A percentile compares a stretch with the other conserved stretches of the same genome.
phyloP scores from a whole-genome alignment of 2,797 vertebrate genomes.

The Philypnodon macrostomus region DNA sequence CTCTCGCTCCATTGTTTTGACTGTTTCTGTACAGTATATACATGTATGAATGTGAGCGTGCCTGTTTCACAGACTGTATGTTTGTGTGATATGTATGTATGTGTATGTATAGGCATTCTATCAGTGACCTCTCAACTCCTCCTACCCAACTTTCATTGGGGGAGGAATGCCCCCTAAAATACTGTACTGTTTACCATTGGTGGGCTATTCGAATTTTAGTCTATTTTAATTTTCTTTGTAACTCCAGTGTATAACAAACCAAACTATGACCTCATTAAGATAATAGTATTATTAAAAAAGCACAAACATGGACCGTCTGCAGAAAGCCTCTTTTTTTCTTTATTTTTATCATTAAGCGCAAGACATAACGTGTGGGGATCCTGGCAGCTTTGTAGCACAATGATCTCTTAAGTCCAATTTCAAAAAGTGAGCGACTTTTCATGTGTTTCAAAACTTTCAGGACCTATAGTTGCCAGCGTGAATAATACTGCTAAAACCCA shows the following conservation, averaged over 20 bases:
- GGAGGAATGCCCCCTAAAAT: conserved; percentile 79
- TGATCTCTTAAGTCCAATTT: conserved; percentile 40
- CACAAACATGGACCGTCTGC: conserved; percentile 97
- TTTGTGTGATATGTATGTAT: conserved; percentile 89
- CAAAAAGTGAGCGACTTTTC: conserved; percentile 41
- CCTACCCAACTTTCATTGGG: conserved; percentile 87
- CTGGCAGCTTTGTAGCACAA: conserved; percentile 66
- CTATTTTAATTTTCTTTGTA: conserved; percentile 91
- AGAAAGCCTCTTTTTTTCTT: conserved; percentile 87
- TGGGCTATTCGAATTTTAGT: conserved; percentile 91
- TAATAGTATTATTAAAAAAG: conserved; percentile 99
- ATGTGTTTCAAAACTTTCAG: conserved; percentile 65
- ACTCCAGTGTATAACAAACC: conserved; percentile 99
- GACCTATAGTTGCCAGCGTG: conserved; percentile 58
- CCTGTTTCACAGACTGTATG: conserved; percentile 78
- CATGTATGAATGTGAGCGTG: conserved; percentile 77
- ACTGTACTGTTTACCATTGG: conserved; percentile 97
- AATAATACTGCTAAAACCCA: conserved; percentile 70
- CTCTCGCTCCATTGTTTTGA: conserved; percentile 90
- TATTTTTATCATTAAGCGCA: conserved; percentile 64
- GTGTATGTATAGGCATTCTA: conserved; percentile 99
- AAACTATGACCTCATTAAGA: conserved; percentile 99
- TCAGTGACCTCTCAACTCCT: conserved; percentile 91
- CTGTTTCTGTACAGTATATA: conserved; percentile 95
- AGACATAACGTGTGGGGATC: conserved; percentile 57